A percentile compares a stretch with the other conserved stretches of the same genome.
phyloP scores from a whole-genome alignment of 2,888 invertebrate genomes.

The Amphimallon solstitiale region DNA sequence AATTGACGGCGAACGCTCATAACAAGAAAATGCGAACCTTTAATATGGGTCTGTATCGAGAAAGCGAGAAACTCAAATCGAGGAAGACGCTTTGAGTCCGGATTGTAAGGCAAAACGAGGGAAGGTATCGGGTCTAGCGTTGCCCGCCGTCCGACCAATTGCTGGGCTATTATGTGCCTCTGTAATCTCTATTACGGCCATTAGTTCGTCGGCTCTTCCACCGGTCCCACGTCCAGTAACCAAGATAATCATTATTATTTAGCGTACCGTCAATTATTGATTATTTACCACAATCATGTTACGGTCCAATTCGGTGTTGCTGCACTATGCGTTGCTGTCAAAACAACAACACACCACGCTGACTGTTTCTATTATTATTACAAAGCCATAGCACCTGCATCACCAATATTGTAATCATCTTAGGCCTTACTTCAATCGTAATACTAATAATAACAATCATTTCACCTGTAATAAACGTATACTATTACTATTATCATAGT shows the following conservation, averaged over 20 bases:
- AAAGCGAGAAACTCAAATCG: slow-evolving; percentile 9
- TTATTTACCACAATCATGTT: slow-evolving; percentile 60
- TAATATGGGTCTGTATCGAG: neutral
- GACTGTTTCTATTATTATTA: slow-evolving; percentile 39
- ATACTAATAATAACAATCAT: slow-evolving; percentile 21
- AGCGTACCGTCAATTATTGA: slow-evolving; percentile 60
- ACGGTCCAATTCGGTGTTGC: slow-evolving; percentile 44
- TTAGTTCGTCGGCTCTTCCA: slow-evolving; percentile 53
- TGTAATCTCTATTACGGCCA: slow-evolving; percentile 60
- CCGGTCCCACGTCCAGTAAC: slow-evolving; percentile 57
- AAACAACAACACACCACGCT: slow-evolving; percentile 26
- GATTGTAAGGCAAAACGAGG: slow-evolving; percentile 20
- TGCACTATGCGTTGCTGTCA: slow-evolving; percentile 36
- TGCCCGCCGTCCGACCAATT: slow-evolving; percentile 48
- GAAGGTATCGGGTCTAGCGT: slow-evolving; percentile 43
- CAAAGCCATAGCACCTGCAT: slow-evolving; percentile 23
- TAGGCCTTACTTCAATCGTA: slow-evolving; percentile 18
- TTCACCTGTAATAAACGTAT: slow-evolving; percentile 7
- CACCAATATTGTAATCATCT: slow-evolving; percentile 22
- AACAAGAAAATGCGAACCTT: slow-evolving; percentile 31
- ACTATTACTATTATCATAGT: neutral
- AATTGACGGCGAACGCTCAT: slow-evolving; percentile 28
- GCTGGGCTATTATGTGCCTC: slow-evolving; percentile 57
- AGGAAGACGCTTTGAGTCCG: neutral
- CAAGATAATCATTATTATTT: slow-evolving; percentile 61